Evolutionary conservation across 2,797 vertebrate genomes (phyloP).

Genomic region (Xerus rutilus): DNA sequence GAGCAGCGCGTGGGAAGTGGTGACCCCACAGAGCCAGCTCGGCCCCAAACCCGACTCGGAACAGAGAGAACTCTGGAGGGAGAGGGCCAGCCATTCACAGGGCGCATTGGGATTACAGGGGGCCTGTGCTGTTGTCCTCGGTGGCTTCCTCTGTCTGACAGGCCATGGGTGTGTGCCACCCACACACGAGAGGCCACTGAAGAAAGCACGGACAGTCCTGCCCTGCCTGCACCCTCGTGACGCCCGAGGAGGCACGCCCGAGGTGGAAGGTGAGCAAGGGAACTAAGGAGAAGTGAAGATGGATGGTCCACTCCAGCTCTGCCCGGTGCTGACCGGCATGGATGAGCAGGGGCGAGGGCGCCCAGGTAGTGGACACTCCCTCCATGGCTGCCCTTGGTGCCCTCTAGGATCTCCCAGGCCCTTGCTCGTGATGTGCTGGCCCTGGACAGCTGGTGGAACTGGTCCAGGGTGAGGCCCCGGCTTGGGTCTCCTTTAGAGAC

Average conservation of each 20-base stretch:
- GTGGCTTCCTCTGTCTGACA: too few relatives aligned
- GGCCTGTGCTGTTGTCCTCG: neutral
- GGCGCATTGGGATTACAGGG: accelerated
- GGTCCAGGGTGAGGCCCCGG: too few relatives aligned
- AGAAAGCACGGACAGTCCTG: neutral
- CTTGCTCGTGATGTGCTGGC: accelerated
- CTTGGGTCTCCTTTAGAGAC: neutral
- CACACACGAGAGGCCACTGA: neutral
- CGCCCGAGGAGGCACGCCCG: neutral
- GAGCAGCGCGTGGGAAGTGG: neutral
- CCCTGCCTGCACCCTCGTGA: neutral
- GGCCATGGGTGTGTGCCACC: too few relatives aligned
- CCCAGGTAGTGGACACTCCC: too few relatives aligned
- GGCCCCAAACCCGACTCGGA: neutral
- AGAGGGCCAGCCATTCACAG: too few relatives aligned
- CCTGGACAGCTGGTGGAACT: too few relatives aligned
- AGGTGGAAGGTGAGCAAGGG: neutral
- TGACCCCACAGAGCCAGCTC: accelerated
- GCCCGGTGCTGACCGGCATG: neutral
- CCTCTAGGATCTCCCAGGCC: neutral
- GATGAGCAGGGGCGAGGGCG: neutral
- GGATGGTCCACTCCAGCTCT: neutral
- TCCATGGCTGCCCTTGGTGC: too few relatives aligned
- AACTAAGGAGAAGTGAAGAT: neutral
- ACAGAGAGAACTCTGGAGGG: too few relatives aligned